phyloP scores from a whole-genome alignment of 2,797 vertebrate genomes.

The Chromis chromis region DNA sequence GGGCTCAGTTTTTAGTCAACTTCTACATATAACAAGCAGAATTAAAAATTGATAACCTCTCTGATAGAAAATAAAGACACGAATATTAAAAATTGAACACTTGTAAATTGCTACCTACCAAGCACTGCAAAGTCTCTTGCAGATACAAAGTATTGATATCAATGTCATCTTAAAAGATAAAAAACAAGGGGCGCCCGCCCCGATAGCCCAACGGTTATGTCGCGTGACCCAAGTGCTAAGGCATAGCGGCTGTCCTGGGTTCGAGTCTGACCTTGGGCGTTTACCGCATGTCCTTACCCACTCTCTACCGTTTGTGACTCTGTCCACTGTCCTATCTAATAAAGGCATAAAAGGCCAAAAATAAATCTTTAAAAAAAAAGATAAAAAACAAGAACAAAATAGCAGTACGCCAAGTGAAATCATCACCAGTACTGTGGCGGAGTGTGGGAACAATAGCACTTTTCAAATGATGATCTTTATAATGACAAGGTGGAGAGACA shows the following conservation, averaged over 20 bases:
- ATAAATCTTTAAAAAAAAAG: too few relatives aligned
- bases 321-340: too few relatives aligned
- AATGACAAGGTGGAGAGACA: not conserved
- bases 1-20: not conserved
- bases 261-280: too few relatives aligned
- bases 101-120: not conserved
- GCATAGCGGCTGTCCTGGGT: too few relatives aligned
- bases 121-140: not conserved
- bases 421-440: not conserved
- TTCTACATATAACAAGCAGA: not conserved
- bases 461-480: slow-evolving; percentile 30
- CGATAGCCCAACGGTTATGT: too few relatives aligned
- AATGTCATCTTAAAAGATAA: slow-evolving; percentile 18
- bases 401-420: not conserved
- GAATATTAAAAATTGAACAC: not conserved
- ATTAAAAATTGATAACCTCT: slow-evolving; percentile 3
- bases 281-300: too few relatives aligned
- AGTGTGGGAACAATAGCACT: not conserved
- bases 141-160: slow-evolving; percentile 1
- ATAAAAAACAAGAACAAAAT: slow-evolving; percentile 1
- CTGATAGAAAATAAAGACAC: not conserved
- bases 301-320: too few relatives aligned
- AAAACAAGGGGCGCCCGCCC: too few relatives aligned
- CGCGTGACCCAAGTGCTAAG: too few relatives aligned
- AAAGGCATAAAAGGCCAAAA: too few relatives aligned